phyloP scores from a whole-genome alignment of 2,113 vertebrate genomes.

The Campylorhamphus procurvoides region DNA sequence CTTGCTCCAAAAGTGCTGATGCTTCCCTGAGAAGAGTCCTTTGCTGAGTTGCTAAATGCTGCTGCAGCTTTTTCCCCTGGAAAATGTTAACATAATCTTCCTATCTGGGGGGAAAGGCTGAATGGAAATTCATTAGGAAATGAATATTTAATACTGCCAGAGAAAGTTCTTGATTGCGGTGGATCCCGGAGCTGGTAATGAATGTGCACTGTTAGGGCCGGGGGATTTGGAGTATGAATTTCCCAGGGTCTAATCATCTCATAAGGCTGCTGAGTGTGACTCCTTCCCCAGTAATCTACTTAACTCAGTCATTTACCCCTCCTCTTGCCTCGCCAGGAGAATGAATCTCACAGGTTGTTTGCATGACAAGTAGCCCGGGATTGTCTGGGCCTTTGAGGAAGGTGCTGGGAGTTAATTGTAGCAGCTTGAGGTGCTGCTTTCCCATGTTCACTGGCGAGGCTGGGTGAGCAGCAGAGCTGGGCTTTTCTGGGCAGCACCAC shows the following conservation, averaged over 20 bases:
- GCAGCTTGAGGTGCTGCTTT: constrained; percentile 69
- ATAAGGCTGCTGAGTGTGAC: constrained; percentile 77
- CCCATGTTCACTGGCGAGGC: constrained; percentile 67
- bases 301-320: constrained; percentile 77
- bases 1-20: background rate
- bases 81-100: background rate
- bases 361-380: constrained; percentile 79
- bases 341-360: constrained; percentile 79
- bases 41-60: background rate
- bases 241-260: constrained; percentile 82
- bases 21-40: background rate
- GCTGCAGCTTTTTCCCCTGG: background rate
- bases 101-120: background rate
- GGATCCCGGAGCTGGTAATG: constrained; percentile 60
- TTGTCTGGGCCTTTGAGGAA: constrained; percentile 68
- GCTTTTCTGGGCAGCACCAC: constrained; percentile 10
- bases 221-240: constrained; percentile 76
- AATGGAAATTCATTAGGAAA: constrained; percentile 5
- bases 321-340: constrained; percentile 64
- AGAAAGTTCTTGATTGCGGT: constrained; percentile 57
- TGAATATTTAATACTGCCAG: background rate
- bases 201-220: constrained; percentile 51
- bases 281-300: constrained; percentile 83
- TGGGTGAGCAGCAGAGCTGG: constrained; percentile 55
- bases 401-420: constrained; percentile 72